phyloP scores from a whole-genome alignment of 2,888 invertebrate genomes.

The Arrhopalites spinosus region DNA sequence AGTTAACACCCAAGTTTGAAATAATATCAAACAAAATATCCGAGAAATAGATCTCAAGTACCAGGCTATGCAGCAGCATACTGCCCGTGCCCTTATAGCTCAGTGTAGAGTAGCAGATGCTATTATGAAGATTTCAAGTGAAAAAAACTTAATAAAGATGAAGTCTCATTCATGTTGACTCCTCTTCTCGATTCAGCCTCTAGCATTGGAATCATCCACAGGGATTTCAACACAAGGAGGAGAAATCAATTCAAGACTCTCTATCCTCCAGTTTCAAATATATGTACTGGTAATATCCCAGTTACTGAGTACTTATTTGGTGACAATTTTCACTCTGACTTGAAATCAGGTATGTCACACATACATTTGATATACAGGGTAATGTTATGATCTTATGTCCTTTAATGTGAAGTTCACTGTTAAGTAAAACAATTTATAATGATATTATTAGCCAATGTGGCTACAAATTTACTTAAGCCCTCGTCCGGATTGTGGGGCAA shows the following conservation, averaged over 20 bases:
- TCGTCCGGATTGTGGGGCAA: too few species aligned
- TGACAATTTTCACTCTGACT: neutral
- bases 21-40: neutral
- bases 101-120: neutral
- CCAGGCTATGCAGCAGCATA: neutral
- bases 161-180: neutral
- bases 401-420: too few species aligned
- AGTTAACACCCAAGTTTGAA: neutral
- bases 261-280: too few species aligned
- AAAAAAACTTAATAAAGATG: neutral
- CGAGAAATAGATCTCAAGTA: neutral
- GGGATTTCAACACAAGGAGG: too few species aligned
- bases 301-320: constrained; percentile 12
- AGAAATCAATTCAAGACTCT: too few species aligned
- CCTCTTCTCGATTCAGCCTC: neutral
- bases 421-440: too few species aligned
- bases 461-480: too few species aligned
- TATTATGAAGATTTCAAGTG: neutral
- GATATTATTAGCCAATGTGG: too few species aligned
- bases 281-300: neutral
- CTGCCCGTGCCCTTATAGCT: neutral
- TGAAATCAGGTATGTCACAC: neutral
- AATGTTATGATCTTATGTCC: too few species aligned
- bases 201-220: neutral
- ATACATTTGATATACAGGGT: too few species aligned